Evolutionary conservation across 2,113 vertebrate genomes (phyloP), one percentile per base, ranked within the genome.

Genomic region (Polyodon spathula): DNA sequence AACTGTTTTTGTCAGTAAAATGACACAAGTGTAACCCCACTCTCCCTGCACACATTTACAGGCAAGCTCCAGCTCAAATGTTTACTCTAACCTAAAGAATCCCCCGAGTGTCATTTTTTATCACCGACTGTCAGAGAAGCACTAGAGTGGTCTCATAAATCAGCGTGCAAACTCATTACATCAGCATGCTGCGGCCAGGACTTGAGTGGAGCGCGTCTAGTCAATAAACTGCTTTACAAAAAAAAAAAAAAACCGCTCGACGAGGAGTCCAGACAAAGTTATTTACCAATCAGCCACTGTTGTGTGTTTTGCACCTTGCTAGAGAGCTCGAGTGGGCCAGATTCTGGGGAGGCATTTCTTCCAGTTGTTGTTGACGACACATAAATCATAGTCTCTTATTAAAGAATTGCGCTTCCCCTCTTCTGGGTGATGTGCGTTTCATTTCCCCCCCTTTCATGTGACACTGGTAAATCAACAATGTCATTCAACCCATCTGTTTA

Each of bases 101-200:
- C 62, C 54, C 54, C 46, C 15, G 48, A 40, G 62, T 48, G 41
- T 16, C 56, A 11, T 57, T 48, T 63, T 63, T 63, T 42, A 63
- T n/a, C 37, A 44, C 37, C 4, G 46, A 44, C 43, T 63, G 43
- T 37, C 14, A 8, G 15, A 44, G 62, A 41, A 40, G 8, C 39
- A 40, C 37, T 40, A 16, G 53, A 43, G 48, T 9, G 15, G 10
- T 8, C 7, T 44, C 54, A n/a, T 63, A 57, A 63, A 56, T 63
- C 54, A 63, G 15, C 4, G 14, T 27, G 10, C 54, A 42, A 48
- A 56, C 8, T 38, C 17, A 37, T 55, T 55, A 55, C n/a, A 43
- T 40, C n/a, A 40, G n/a, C 61, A 6, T 4, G 40, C 17, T 44
- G 43, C 15, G 12, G 41, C 41, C 52, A 43, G 60, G 53, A 4